These are phyloP conservation scores for Peromyscus attwateri DNA, from an alignment of 2,797 vertebrate genomes.

Conservation along the genomic window DNA sequence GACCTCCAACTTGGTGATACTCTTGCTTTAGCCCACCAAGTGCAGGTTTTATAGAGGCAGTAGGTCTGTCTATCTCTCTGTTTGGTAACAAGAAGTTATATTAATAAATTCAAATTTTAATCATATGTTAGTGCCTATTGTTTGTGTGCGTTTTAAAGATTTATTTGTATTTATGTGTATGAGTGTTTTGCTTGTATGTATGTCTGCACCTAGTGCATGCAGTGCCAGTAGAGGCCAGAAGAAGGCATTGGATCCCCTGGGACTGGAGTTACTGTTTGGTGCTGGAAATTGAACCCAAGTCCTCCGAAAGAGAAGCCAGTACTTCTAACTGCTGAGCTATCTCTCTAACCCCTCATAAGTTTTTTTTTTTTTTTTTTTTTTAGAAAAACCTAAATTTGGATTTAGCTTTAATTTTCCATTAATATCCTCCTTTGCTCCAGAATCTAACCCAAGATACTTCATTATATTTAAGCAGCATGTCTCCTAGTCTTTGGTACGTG, in stretches of 20 bases:
- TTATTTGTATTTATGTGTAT: background rate
- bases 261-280: background rate
- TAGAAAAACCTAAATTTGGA: background rate
- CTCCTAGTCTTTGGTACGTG: slow-evolving; percentile 29
- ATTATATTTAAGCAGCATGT: slow-evolving; percentile 13
- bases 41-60: background rate
- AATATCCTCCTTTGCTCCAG: slow-evolving; percentile 31
- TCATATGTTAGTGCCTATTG: background rate
- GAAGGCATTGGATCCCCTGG: background rate
- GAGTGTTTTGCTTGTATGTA: background rate
- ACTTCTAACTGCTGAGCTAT: background rate
- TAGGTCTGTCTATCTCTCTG: background rate
- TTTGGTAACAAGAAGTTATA: slow-evolving; percentile 3
- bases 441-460: slow-evolving; percentile 12
- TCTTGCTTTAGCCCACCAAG: background rate
- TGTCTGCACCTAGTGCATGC: background rate
- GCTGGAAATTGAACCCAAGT: background rate
- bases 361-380: background rate
- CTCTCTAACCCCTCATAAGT: background rate
- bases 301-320: background rate
- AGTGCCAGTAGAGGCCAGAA: background rate
- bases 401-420: slow-evolving; percentile 29
- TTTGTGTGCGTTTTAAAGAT: background rate
- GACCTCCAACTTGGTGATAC: background rate
- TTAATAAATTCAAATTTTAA: slow-evolving; percentile 49